These are phyloP conservation scores for Sebastes umbrosus DNA, from an alignment of 2,797 vertebrate genomes.

Conservation along the genomic window DNA sequence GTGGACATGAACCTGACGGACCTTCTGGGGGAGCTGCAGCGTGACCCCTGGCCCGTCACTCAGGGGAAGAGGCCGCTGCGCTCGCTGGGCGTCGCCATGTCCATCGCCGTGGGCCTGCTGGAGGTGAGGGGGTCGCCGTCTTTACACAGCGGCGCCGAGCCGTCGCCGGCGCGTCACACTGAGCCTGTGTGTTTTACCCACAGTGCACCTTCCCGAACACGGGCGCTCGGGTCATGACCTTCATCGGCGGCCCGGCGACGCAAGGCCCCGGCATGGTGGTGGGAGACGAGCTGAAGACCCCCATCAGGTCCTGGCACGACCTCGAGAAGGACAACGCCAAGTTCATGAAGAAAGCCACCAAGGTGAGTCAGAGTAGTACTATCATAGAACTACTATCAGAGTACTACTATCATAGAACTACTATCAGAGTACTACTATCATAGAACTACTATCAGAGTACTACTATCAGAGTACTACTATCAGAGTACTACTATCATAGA, in stretches of 20 bases:
- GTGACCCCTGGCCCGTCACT: slow-evolving; percentile 96
- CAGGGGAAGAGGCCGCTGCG: slow-evolving; percentile 94
- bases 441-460: no score
- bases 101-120: slow-evolving; percentile 94
- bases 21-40: slow-evolving; percentile 94
- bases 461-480: no score
- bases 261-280: slow-evolving; percentile 98
- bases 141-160: neutral
- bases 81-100: slow-evolving; percentile 93
- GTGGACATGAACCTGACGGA: slow-evolving; percentile 99
- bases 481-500: no score
- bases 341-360: slow-evolving; percentile 95
- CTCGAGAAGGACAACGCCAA: slow-evolving; percentile 98
- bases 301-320: slow-evolving; percentile 97
- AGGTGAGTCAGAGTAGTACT: slow-evolving; percentile 75
- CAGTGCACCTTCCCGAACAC: slow-evolving; percentile 97
- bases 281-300: slow-evolving; percentile 93
- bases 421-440: no score
- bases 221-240: slow-evolving; percentile 94
- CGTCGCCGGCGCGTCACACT: neutral
- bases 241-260: slow-evolving; percentile 93
- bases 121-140: slow-evolving; percentile 82
- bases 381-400: no score
- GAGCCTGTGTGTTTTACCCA: neutral
- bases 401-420: no score